A percentile compares a stretch with the other conserved stretches of the same genome.
Evolutionary conservation across 2,888 invertebrate species (phyloP).

Genomic region (Sympetrum striolatum): DNA sequence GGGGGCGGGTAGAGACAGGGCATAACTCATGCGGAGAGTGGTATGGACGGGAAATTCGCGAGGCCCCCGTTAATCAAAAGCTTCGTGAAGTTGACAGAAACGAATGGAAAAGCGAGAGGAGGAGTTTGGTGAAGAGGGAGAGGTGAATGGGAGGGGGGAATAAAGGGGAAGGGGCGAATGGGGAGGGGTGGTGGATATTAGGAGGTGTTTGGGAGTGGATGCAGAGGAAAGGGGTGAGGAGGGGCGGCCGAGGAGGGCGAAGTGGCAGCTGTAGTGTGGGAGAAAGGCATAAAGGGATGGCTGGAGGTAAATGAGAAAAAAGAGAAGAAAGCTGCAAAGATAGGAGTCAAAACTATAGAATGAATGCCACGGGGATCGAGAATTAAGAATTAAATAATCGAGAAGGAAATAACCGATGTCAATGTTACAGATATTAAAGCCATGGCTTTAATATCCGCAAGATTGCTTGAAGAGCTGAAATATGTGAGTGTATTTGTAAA

Average conservation of each 20-base stretch:
- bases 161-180: background rate
- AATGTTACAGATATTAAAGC: too few species aligned
- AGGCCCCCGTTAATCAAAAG: slow-evolving; percentile 39
- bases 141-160: background rate
- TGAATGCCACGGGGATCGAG: too few species aligned
- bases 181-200: background rate
- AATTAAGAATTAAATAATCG: too few species aligned
- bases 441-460: too few species aligned
- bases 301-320: background rate
- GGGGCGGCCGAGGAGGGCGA: background rate
- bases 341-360: too few species aligned
- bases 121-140: slow-evolving; percentile 1
- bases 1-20: slow-evolving; percentile 9
- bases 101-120: slow-evolving; percentile 39
- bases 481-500: too few species aligned
- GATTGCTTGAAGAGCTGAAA: too few species aligned
- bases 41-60: slow-evolving; percentile 44
- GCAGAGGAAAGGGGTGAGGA: background rate
- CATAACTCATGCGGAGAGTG: slow-evolving; percentile 39
- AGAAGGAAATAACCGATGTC: too few species aligned
- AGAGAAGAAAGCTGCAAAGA: background rate
- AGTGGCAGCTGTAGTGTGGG: background rate
- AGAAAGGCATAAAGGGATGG: background rate
- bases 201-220: background rate
- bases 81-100: slow-evolving; percentile 44